Percentiles rank a stretch among this genome's conserved stretches.
Conservation (phyloP, 2,113 vertebrate genomes). For the Eurypyga helias region DNA sequence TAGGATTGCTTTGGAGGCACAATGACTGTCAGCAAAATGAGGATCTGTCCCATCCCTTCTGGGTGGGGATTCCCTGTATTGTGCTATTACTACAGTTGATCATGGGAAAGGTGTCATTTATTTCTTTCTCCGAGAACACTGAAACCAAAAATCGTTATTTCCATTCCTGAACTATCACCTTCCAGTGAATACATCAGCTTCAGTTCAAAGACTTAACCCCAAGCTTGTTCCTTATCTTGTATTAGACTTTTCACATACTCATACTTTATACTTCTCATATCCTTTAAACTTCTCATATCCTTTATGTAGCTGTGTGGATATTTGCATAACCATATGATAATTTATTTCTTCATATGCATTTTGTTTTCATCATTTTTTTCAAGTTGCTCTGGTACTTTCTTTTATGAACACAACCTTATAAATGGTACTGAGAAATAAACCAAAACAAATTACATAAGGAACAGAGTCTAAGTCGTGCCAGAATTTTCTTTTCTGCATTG, state of each 20-base stretch:
- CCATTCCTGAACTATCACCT: not conserved
- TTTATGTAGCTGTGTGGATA: not conserved
- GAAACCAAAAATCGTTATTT: not conserved
- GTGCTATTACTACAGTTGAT: not conserved
- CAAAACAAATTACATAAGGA: conserved; percentile 26
- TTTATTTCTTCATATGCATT: not conserved
- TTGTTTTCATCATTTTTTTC: not conserved
- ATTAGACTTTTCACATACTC: not conserved
- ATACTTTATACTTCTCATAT: not conserved
- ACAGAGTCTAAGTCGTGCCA: not conserved
- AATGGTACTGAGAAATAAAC: conserved; percentile 24
- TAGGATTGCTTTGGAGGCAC: not conserved
- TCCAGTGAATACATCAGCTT: not conserved
- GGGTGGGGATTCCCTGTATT: not conserved
- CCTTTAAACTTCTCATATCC: not conserved
- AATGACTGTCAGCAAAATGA: not conserved
- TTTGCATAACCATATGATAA: not conserved
- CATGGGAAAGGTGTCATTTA: not conserved
- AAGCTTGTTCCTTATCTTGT: not conserved
- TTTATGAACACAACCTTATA: not conserved
- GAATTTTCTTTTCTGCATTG: not conserved
- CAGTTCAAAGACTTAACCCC: not conserved
- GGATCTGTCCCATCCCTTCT: not conserved
- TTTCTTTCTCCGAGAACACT: not conserved
- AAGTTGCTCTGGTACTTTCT: not conserved